Base-by-base conservation (phyloP, 2,888 invertebrate genomes). In the Oligia fasciuncula region DNA sequence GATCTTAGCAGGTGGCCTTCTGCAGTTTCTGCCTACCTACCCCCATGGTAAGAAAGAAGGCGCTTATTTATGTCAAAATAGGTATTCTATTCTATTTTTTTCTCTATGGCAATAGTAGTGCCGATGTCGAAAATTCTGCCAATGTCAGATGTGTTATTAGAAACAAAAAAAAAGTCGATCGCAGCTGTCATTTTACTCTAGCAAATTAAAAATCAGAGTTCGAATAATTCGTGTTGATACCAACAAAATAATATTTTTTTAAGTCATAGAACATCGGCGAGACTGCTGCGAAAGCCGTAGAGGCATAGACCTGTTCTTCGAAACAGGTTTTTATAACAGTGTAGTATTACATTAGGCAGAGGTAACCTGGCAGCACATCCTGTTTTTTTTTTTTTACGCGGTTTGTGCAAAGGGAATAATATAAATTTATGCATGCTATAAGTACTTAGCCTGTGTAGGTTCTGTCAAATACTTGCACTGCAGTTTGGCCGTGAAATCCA, bases 261-360 rank as follows among this genome's bases (percentile, higher is more conserved):
- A 11, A 23, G 14, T 35, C 35, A 35, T n/a, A 60, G 4, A n/a
- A 23, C 57, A 51, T 17, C 17, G 35, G n/a, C 54, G 49, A 35
- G 43, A 51, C 51, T 74, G 46, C 85, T 51, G 77, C 68, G 69
- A 75, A 75, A 75, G 29, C 49, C 74, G 43, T 35, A 43, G 62
- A 57, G 17, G 51, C 67, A 49, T 82, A 73, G 60, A 83, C 87
- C 79, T 72, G 85, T 86, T 85, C 67, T 76, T n/a, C 2, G 63
- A 75, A 85, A 81, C 85, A 72, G 70, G 81, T 81, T 87, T 76
- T 85, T 70, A 73, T 63, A 67, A 68, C 73, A 67, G 78, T 78
- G 71, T 85, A 78, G 73, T 62, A 65, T 87, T 85, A 85, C 79
- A 72, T 43, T 63, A 73, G 76, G 70, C 73, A 68, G 29, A 70